Percentiles rank a stretch among this genome's conserved stretches.
Evolutionary conservation across 2,797 vertebrate species (phyloP).

Genomic region (Crocodylus rhombifer): DNA sequence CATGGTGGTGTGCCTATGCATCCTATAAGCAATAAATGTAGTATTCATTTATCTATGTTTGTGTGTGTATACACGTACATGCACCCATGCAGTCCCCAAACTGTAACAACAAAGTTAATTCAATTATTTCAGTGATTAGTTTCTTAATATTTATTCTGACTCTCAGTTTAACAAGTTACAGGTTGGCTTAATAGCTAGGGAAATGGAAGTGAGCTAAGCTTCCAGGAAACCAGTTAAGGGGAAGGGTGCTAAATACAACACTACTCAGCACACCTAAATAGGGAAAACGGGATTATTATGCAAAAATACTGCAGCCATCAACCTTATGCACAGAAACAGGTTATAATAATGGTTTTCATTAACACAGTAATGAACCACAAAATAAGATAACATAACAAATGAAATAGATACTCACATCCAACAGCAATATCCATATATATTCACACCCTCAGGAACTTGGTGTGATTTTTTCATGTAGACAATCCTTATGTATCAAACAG

Average conservation of each 20-base stretch:
- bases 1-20: neutral
- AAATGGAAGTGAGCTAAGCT: neutral
- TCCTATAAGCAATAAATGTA: neutral
- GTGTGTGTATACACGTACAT: no score
- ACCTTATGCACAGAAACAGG: neutral
- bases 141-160: neutral
- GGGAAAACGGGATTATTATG: neutral
- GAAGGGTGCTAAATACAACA: neutral
- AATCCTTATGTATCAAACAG: neutral
- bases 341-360: neutral
- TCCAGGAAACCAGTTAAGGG: neutral
- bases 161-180: neutral
- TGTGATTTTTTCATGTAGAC: neutral
- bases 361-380: neutral
- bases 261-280: neutral
- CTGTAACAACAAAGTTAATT: neutral
- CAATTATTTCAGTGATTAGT: neutral
- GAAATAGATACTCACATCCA: neutral
- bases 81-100: no score
- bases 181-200: neutral
- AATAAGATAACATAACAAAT: neutral
- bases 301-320: neutral
- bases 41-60: neutral
- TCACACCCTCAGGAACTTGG: neutral
- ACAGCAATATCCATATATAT: neutral